Conservation (phyloP, 2,113 vertebrate species). For the Nesogale talazaci region DNA sequence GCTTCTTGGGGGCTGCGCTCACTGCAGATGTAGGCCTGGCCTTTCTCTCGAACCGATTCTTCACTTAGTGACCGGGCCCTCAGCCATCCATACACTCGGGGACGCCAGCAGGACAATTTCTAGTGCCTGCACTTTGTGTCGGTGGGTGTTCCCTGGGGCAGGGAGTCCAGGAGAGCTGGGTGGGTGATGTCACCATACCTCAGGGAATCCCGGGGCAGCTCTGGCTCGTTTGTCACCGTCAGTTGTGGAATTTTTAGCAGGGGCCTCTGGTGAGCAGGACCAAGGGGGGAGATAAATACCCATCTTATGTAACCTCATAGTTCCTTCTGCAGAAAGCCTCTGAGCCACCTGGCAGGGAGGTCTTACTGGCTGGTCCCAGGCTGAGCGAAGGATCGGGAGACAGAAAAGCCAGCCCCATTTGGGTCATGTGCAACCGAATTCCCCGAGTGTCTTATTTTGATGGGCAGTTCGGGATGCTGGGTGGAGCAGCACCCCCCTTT, state of each 20-base stretch:
- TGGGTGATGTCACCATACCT: too few species aligned
- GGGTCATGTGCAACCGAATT: constrained; percentile 27
- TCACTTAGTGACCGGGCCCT: too few species aligned
- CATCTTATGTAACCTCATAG: background rate
- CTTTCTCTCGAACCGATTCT: background rate
- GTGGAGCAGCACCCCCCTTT: background rate
- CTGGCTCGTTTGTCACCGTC: background rate
- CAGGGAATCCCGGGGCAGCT: background rate
- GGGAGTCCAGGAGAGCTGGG: background rate
- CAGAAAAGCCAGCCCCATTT: constrained; percentile 23
- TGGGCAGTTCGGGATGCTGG: background rate
- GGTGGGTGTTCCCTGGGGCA: background rate
- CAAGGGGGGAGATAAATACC: background rate
- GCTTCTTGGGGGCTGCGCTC: background rate
- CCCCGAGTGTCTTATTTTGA: background rate
- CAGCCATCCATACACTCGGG: background rate
- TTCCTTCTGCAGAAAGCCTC: constrained; percentile 7
- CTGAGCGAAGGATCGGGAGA: constrained; percentile 42
- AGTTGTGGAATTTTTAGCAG: background rate
- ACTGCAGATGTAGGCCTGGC: background rate
- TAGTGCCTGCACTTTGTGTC: constrained; percentile 4
- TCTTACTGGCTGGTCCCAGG: constrained; percentile 42
- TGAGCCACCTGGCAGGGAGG: background rate
- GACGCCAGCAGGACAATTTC: background rate
- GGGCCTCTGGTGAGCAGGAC: background rate